Base-by-base conservation (phyloP, 2,797 vertebrate genomes). In the Valencia hispanica region DNA sequence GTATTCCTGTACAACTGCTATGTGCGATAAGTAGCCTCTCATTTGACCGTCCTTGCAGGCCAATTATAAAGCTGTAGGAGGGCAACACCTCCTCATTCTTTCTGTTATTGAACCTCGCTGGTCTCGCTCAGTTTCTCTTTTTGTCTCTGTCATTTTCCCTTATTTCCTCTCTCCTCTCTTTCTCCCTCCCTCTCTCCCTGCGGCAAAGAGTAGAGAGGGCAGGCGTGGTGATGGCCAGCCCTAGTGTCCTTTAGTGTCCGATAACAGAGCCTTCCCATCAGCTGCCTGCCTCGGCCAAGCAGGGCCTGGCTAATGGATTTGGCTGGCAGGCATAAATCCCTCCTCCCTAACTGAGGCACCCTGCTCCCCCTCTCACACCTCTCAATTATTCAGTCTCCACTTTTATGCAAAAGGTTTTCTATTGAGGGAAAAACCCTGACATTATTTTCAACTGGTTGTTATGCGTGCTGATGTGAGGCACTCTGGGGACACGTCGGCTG, bases 261-360 rank as follows among this genome's bases (percentile, higher is more conserved):
- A 94, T 94, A 95, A 94, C 92, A 92, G 91, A 92, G 88, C 88
- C 88, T 92, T 85, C 90, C 89, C 93, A 91, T 94, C 93, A 92
- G 89, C 92, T 79, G 88, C 89, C 88, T 88, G 84, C 88, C 85
- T 91, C 87, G 55, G 87, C 91, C 89, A 86, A 92, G 90, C 91
- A 91, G 81, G 92, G 88, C 88, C 92, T 86, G 87, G 89, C 94
- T 96, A 96, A 96, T 95, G 95, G 94, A 94, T 95, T 95, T 96
- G 92, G 96, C 95, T 96, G 93, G 93, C 92, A 95, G 95, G 95
- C 94, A 95, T 94, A 94, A 86, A 91, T 93, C 92, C 93, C 92
- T 90, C 94, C 90, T 94, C 93, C 92, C 91, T 91, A 91, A 84
- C 90, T 89, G 91, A 89, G 83, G 90, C 90, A 87, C 89, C 91